These are phyloP conservation scores for Zoanthus gigantus DNA, from an alignment of 92 coral and sea anemone species.

Conservation along the genomic window DNA sequence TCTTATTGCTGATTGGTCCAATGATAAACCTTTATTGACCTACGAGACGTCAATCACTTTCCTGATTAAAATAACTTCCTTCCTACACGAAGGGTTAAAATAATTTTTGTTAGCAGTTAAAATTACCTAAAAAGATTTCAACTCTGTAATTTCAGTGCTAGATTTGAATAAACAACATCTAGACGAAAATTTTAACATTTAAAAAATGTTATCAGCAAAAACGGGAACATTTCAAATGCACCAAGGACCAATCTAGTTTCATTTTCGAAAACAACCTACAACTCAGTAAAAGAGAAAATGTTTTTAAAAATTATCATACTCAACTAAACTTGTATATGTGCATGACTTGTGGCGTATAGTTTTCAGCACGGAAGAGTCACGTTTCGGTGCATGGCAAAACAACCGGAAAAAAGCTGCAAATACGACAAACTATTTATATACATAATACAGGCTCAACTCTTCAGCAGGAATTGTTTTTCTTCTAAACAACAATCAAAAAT, in stretches of 20 bases:
- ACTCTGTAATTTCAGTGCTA: neutral
- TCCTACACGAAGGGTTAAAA: neutral
- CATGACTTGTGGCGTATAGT: neutral
- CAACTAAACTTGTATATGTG: neutral
- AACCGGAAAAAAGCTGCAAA: neutral
- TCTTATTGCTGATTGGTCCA: conserved; percentile 62
- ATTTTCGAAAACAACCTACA: neutral
- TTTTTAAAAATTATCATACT: neutral
- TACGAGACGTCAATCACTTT: conserved; percentile 37
- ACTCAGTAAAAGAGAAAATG: neutral
- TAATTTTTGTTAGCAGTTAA: neutral
- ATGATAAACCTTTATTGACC: conserved; percentile 40
- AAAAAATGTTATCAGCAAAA: neutral
- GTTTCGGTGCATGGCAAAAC: neutral
- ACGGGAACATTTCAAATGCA: neutral
- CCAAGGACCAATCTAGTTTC: neutral
- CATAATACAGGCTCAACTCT: neutral
- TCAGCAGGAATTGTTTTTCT: neutral
- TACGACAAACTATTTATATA: neutral
- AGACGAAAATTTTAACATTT: neutral
- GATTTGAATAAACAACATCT: neutral
- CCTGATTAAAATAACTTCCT: neutral
- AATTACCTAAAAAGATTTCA: neutral
- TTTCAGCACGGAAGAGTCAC: neutral
- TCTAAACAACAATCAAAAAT: too few species aligned